Evolutionary conservation across 2,797 vertebrate species (phyloP).

Genomic region (Hephaestus fuliginosus): DNA sequence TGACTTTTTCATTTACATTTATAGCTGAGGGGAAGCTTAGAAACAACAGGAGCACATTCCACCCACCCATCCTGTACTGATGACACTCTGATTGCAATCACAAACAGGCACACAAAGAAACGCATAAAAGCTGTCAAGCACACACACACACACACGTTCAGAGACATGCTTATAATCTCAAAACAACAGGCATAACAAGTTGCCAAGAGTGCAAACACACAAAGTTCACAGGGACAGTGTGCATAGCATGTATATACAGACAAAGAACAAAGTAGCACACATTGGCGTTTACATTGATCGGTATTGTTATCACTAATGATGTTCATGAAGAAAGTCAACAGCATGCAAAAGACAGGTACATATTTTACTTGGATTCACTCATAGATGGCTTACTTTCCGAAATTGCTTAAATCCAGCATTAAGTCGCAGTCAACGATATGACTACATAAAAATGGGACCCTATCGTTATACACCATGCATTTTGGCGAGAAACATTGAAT

Average conservation of each 20-base stretch:
- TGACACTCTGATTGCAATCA: slow-evolving; percentile 84
- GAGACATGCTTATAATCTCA: slow-evolving; percentile 10
- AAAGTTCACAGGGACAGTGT: not conserved
- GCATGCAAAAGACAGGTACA: not conserved
- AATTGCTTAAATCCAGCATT: not conserved
- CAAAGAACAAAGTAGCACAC: not conserved
- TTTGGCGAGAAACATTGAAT: not conserved
- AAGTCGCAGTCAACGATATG: not conserved
- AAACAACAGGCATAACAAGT: slow-evolving; percentile 16
- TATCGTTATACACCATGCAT: not conserved
- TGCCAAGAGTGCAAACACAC: not conserved
- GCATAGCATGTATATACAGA: not conserved
- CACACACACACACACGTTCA: slow-evolving; percentile 20
- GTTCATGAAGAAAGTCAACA: not conserved
- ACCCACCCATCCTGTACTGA: slow-evolving; percentile 57
- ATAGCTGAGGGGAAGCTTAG: slow-evolving; percentile 44
- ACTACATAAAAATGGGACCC: not conserved
- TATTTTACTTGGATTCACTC: not conserved
- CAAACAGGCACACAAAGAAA: slow-evolving; percentile 37
- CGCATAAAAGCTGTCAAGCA: not conserved
- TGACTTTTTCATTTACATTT: slow-evolving; percentile 55
- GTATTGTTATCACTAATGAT: not conserved
- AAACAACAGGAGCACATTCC: slow-evolving; percentile 59
- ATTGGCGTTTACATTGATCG: not conserved
- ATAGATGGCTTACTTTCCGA: not conserved